Evolutionary conservation across 2,113 vertebrate species (phyloP).

Genomic region (Picathartes gymnocephalus): DNA sequence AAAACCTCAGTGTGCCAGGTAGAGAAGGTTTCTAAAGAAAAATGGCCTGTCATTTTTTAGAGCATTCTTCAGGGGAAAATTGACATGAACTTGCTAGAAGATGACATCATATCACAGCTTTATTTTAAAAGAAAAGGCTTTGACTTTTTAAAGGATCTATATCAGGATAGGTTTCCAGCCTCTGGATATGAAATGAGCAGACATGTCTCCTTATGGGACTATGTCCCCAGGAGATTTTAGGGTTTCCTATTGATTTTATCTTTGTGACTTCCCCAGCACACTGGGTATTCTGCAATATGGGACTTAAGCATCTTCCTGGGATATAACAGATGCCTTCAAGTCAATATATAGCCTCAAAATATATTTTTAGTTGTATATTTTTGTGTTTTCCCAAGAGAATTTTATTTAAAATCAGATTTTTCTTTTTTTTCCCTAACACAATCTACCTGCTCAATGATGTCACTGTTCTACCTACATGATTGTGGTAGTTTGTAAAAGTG

Average conservation of each 20-base stretch:
- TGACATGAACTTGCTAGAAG: not conserved
- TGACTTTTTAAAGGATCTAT: not conserved
- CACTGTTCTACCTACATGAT: not conserved
- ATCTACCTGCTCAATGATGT: not conserved
- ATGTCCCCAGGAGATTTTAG: not conserved
- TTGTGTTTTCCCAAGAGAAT: not conserved
- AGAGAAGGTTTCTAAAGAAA: not conserved
- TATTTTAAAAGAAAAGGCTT: not conserved
- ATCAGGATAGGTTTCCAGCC: not conserved
- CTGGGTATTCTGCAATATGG: not conserved
- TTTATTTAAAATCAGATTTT: not conserved
- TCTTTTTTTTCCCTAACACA: not conserved
- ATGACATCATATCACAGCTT: not conserved
- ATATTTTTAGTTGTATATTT: not conserved
- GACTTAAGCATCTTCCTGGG: not conserved
- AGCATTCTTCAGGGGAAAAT: not conserved
- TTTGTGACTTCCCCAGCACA: not conserved
- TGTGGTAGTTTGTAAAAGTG: not conserved
- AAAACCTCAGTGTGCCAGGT: not conserved
- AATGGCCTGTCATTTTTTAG: not conserved
- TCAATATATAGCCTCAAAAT: not conserved
- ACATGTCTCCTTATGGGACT: not conserved
- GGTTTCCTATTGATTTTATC: not conserved
- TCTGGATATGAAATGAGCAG: not conserved
- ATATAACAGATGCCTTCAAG: not conserved